Base-by-base conservation (phyloP, 2,888 invertebrate genomes). In the Aproaerema taeniolella region DNA sequence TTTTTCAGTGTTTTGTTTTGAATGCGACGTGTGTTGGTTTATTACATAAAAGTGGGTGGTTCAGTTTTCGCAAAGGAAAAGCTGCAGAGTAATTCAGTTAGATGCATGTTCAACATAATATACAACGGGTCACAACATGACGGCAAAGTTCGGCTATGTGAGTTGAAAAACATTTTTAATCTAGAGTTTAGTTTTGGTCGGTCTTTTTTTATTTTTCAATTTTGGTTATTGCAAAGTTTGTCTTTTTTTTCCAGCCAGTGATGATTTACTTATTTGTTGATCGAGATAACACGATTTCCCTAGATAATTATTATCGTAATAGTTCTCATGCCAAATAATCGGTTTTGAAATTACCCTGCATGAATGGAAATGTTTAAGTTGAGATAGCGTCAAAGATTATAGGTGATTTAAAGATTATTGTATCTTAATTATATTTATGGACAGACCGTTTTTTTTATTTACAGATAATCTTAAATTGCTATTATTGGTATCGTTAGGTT, bases 81-180 rank as follows among this genome's bases (percentile, higher is more conserved):
- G 62, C 73, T 58, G 77, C 73, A 63, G 83, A 65, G 71, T 61
- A 85, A 81, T 77, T 81, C 79, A 77, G 81, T 85, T 86, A 86
- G 86, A 86, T 86, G 86, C 72, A 68, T 85, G 83, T 81, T 77
- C 80, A 69, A 76, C 75, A 83, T 83, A 81, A 81, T 80, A 77
- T 83, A 85, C 81, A 86, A 86, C 85, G 82, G 80, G 75, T 81
- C 83, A 81, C 86, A 87, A 83, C 87, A 87, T 87, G 87, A 87
- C 87, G 87, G 87, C 86, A 87, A 87, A 86, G 83, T 83, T 86
- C 75, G 86, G 87, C 87, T 87, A 87, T 87, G 87, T 87, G 68
- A 79, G 87, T 87, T 51, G 8, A 9, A 20, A 20, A 6, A 6
- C 7, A 20, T 20, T 20, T 20, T 6, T 20, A 20, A 6, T 20